Evolutionary conservation across 1,140 invertebrate species (phyloP).

Genomic region (Mesaphorura yosii): DNA sequence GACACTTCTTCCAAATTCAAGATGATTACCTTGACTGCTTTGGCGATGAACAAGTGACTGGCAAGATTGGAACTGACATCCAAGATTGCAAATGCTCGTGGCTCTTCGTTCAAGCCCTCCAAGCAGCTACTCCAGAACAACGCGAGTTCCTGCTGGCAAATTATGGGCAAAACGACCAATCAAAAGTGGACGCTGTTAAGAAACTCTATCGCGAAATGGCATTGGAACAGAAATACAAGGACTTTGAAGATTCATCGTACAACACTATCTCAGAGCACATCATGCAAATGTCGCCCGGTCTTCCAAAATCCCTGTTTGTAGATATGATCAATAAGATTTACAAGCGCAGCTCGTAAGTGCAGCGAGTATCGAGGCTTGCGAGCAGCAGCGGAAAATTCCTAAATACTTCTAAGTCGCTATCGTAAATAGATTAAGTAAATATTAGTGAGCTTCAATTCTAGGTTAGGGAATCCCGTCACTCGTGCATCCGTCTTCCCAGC

Average conservation of each 20-base stretch:
- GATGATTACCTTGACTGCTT: constrained; percentile 55
- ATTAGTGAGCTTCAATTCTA: too few species aligned
- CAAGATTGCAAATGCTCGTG: constrained; percentile 92
- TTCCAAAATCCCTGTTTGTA: constrained; percentile 71
- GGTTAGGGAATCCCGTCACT: too few species aligned
- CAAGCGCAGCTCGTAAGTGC: too few species aligned
- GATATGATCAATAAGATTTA: constrained; percentile 72
- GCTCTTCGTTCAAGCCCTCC: constrained; percentile 79
- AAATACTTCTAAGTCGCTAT: too few species aligned
- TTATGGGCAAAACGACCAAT: constrained; percentile 59
- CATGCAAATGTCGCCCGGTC: constrained; percentile 65
- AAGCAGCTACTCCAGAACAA: constrained; percentile 60
- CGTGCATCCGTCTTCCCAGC: too few species aligned
- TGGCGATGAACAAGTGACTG: constrained; percentile 46
- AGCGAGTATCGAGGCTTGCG: too few species aligned
- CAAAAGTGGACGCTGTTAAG: constrained; percentile 59
- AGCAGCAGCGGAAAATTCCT: too few species aligned
- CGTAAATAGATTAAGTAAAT: too few species aligned
- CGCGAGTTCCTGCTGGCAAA: constrained; percentile 31
- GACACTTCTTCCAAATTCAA: constrained; percentile 92
- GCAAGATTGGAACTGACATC: constrained; percentile 71
- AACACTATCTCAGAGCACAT: constrained; percentile 71
- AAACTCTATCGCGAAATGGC: constrained; percentile 66
- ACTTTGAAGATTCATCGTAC: constrained; percentile 76
- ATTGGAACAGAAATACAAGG: constrained; percentile 59